Evolutionary conservation across 2,888 invertebrate species (phyloP), one percentile per base, ranked within the genome.

Genomic region (Meiosimyza decipiens): DNA sequence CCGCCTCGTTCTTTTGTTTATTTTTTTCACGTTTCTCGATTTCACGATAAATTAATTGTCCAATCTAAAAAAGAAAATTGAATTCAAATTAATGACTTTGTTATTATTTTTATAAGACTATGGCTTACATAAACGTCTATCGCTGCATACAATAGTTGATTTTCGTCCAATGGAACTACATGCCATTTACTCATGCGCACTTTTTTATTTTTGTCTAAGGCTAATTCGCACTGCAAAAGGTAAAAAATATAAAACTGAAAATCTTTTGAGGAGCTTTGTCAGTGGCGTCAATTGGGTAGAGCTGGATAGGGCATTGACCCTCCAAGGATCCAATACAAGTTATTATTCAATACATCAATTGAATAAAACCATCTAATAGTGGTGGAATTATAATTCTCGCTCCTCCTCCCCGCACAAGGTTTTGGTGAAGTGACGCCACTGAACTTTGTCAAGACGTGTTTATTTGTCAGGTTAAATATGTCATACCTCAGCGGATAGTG

Each of bases 71-170:
- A 66, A 72, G 7, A 28, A 62, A 50, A 18, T 1, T 18, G 7
- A 72, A 72, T 47, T 11, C 1, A 52, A 6, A 57, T 66, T 4
- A 4, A n/a, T n/a, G n/a, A 3, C 6, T n/a, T 52, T 3, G 28
- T n/a, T 22, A 16, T 13, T 9, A 52, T 63, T 52, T 22, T 11
- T 13, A 64, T 22, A 62, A 54, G 2, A 40, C 2, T 40, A 40
- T 28, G 54, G 84, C 89, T 87, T 84, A 91, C 92, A 84, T 91
- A 91, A 78, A 91, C 91, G 86, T 92, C 92, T 62, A 90, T 91
- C 9, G 92, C 90, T 40, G 91, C 91, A 83, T 92, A 91, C 74
- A 83, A 82, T 80, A 88, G 85, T 81, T 91, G 91, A 28, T 86
- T 87, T 74, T 88, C 80, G 73, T 85, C 87, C 63, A 91, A 84